Conservation (phyloP, 1,140 invertebrate species). For the Camponotus vicinus region DNA sequence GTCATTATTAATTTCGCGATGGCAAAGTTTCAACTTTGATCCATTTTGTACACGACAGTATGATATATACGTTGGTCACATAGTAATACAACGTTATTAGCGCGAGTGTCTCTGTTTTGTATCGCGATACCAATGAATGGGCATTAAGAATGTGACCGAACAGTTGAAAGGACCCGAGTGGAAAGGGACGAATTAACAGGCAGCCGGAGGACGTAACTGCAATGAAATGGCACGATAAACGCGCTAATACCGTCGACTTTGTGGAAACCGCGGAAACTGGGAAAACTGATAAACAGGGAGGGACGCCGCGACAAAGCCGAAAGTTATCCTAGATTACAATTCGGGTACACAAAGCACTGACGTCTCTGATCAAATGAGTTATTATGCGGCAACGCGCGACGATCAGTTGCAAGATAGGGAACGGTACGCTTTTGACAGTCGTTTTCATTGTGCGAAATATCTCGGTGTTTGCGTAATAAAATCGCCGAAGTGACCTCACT, state of each 20-base stretch:
- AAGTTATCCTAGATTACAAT: slow-evolving; percentile 63
- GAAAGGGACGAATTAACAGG: slow-evolving; percentile 58
- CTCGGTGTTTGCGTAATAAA: slow-evolving; percentile 36
- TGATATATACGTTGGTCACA: not conserved
- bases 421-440: slow-evolving; percentile 11
- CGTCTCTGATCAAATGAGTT: slow-evolving; percentile 56
- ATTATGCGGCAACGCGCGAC: slow-evolving; percentile 17
- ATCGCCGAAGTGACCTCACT: slow-evolving; percentile 15
- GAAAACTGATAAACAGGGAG: slow-evolving; percentile 57
- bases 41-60: not conserved
- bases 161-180: slow-evolving; percentile 33
- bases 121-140: slow-evolving; percentile 50
- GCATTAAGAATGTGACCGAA: slow-evolving; percentile 54
- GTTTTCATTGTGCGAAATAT: slow-evolving; percentile 36
- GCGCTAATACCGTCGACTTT: slow-evolving; percentile 47
- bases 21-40: slow-evolving; percentile 11
- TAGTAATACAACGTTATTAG: slow-evolving; percentile 44
- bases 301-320: slow-evolving; percentile 45
- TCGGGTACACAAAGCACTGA: slow-evolving; percentile 49
- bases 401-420: slow-evolving; percentile 36
- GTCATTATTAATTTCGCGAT: not conserved
- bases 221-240: slow-evolving; percentile 62
- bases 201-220: slow-evolving; percentile 52
- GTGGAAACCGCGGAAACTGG: slow-evolving; percentile 55
- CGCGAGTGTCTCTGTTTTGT: slow-evolving; percentile 51